Conservation (phyloP, 2,797 vertebrate genomes). For the Chelon labrosus region DNA sequence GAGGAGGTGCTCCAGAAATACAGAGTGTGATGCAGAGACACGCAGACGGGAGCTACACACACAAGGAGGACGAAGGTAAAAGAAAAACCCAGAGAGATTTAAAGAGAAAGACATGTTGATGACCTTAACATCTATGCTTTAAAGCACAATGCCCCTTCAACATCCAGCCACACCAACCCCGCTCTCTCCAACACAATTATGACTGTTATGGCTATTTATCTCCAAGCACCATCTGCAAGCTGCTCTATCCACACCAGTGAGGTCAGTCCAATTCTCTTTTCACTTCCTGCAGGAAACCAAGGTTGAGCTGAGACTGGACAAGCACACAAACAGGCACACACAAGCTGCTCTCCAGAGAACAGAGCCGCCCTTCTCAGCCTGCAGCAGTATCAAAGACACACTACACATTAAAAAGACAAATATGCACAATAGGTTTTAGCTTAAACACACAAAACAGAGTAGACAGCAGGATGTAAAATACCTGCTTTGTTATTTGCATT, state of each 20-base stretch:
- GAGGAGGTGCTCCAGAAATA: slow-evolving; percentile 65
- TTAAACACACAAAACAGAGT: slow-evolving; percentile 5
- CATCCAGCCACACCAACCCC: background rate
- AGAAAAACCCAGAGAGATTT: slow-evolving; percentile 10
- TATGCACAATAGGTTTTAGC: background rate
- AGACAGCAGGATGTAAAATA: slow-evolving; percentile 2
- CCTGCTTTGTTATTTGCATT: background rate
- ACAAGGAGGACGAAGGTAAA: slow-evolving; percentile 12
- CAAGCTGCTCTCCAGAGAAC: slow-evolving; percentile 21
- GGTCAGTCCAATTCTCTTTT: slow-evolving; percentile 69
- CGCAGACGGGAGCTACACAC: slow-evolving; percentile 17
- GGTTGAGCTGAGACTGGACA: slow-evolving; percentile 35
- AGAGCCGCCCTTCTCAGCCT: slow-evolving; percentile 29
- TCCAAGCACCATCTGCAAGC: slow-evolving; percentile 64
- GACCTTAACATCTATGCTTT: slow-evolving; percentile 32
- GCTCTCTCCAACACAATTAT: slow-evolving; percentile 32
- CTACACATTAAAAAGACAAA: slow-evolving; percentile 9
- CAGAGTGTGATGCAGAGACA: slow-evolving; percentile 38
- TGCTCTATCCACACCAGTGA: slow-evolving; percentile 55
- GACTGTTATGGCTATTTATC: slow-evolving; percentile 64
- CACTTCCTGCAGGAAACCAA: slow-evolving; percentile 74
- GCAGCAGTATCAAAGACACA: slow-evolving; percentile 18
- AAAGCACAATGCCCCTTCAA: slow-evolving; percentile 41
- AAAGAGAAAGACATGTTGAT: slow-evolving; percentile 16
- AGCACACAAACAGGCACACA: slow-evolving; percentile 13